Percentiles rank a stretch among this genome's conserved stretches.
These are phyloP conservation scores for Leucoptera coffeella DNA, from an alignment of 2,888 invertebrate genomes.

Conservation along the genomic window DNA sequence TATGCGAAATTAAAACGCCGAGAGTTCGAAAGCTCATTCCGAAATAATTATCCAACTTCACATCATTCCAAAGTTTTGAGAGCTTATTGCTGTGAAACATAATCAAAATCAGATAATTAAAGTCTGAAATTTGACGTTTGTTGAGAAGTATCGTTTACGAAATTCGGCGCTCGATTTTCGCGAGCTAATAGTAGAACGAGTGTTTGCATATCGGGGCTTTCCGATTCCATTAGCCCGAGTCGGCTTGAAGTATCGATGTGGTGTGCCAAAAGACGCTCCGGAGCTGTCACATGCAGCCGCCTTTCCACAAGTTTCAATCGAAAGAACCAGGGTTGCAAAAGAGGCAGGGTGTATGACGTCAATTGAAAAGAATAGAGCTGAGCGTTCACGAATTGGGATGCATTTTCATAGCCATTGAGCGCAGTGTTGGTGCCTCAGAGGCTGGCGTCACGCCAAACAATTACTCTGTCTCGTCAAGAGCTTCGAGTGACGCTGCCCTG, in stretches of 20 bases:
- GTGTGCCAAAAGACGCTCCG: slow-evolving; percentile 12
- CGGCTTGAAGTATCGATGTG: slow-evolving; percentile 2
- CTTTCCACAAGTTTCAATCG: background rate
- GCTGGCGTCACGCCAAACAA: slow-evolving; percentile 36
- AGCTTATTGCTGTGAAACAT: no score
- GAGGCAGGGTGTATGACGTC: background rate
- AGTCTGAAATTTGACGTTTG: no score
- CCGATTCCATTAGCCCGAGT: slow-evolving; percentile 2
- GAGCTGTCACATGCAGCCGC: slow-evolving; percentile 16
- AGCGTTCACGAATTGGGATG: slow-evolving; percentile 1
- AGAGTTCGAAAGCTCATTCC: no score
- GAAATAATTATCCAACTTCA: no score
- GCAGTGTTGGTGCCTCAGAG: background rate
- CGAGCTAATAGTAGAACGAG: no score
- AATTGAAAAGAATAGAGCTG: background rate
- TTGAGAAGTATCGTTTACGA: no score
- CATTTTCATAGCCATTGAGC: slow-evolving; percentile 2
- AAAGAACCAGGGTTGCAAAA: background rate
- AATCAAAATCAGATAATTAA: no score
- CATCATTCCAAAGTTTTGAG: no score
- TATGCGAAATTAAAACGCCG: no score
- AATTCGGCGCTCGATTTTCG: no score
- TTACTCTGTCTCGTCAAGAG: slow-evolving; percentile 39
- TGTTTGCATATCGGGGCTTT: no score
- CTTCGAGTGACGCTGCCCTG: slow-evolving; percentile 26